Evolutionary conservation across 1,140 invertebrate species (phyloP).

Genomic region (Bombus waltoni): DNA sequence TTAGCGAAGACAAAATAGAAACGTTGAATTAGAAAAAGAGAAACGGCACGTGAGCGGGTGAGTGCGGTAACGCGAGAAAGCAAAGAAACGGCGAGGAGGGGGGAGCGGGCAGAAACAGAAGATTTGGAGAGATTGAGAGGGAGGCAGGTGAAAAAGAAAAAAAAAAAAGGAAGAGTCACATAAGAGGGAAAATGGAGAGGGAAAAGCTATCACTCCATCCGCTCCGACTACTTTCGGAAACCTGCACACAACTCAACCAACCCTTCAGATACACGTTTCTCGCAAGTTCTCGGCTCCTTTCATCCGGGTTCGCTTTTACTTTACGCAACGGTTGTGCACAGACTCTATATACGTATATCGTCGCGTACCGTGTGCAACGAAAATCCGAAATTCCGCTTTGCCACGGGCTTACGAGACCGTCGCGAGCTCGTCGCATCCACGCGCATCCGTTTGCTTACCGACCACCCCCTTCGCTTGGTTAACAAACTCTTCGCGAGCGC

Average conservation of each 20-base stretch:
- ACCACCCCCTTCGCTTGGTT: neutral
- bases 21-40: slow-evolving; percentile 14
- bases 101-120: neutral
- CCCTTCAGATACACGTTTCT: slow-evolving; percentile 64
- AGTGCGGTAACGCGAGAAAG: neutral
- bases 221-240: slow-evolving; percentile 51
- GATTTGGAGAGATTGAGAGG: neutral
- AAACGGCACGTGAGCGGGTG: neutral
- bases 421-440: slow-evolving; percentile 19
- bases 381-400: slow-evolving; percentile 62
- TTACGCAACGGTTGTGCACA: slow-evolving; percentile 55
- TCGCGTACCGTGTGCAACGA: slow-evolving; percentile 37
- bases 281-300: slow-evolving; percentile 58
- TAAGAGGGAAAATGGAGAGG: neutral
- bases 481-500: slow-evolving; percentile 6
- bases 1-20: slow-evolving; percentile 18
- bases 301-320: slow-evolving; percentile 61
- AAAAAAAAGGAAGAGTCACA: neutral
- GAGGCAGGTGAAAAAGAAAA: neutral
- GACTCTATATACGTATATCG: slow-evolving; percentile 44
- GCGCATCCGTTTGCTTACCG: neutral
- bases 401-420: slow-evolving; percentile 34
- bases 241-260: slow-evolving; percentile 48
- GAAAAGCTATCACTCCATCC: slow-evolving; percentile 54
- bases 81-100: too few relatives aligned